Conservation (phyloP, 1,140 invertebrate species). For the Diabrotica undecimpunctata region DNA sequence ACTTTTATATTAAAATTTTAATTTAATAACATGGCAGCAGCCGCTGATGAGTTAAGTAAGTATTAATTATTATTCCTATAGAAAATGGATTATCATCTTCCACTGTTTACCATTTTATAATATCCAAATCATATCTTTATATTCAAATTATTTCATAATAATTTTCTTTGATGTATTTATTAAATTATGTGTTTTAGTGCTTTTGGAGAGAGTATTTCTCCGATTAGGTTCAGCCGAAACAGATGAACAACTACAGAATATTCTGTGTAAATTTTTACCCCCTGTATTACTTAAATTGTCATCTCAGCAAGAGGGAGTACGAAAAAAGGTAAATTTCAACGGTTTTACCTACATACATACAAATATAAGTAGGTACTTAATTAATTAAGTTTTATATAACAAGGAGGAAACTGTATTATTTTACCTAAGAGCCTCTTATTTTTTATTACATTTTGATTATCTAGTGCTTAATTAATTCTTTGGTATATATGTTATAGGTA, state of each 20-base stretch:
- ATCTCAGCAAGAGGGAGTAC: slow-evolving; percentile 78
- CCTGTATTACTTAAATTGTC: slow-evolving; percentile 87
- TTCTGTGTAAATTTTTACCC: slow-evolving; percentile 79
- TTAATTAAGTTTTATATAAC: slow-evolving; percentile 6
- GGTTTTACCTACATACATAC: background rate
- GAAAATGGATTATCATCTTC: too few relatives aligned
- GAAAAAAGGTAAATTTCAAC: slow-evolving; percentile 63
- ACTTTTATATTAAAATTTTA: background rate
- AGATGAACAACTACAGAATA: slow-evolving; percentile 82
- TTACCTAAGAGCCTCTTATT: background rate
- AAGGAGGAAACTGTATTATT: background rate
- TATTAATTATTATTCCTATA: background rate
- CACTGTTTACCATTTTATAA: too few relatives aligned
- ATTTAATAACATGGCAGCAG: slow-evolving; percentile 47
- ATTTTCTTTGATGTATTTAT: slow-evolving; percentile 9
- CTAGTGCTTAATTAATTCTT: too few relatives aligned
- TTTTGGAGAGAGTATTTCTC: slow-evolving; percentile 85
- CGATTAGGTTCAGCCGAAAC: slow-evolving; percentile 82
- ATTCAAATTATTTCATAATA: background rate
- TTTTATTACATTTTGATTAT: background rate
- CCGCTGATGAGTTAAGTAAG: slow-evolving; percentile 54
- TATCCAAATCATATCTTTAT: too few relatives aligned
- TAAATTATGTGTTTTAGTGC: slow-evolving; percentile 53
- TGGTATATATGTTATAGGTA: slow-evolving; percentile 55
- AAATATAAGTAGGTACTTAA: slow-evolving; percentile 4